These are phyloP conservation scores for Symphodus melops DNA, from an alignment of 2,113 vertebrate species.

Conservation along the genomic window DNA sequence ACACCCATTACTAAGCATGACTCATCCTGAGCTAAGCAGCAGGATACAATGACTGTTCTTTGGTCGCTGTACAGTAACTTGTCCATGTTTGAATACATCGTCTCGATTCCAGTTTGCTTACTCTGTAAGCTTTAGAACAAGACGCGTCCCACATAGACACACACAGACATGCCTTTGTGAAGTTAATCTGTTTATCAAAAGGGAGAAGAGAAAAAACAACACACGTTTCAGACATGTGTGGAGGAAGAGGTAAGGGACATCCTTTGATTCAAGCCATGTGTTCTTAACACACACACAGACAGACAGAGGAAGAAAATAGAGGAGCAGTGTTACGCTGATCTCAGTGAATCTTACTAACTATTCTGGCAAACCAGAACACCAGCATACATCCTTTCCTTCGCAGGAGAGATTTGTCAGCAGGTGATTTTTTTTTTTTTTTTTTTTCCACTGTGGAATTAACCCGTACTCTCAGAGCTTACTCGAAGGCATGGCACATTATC, in stretches of 20 bases:
- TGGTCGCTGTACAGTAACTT: slow-evolving; percentile 10
- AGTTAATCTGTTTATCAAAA: slow-evolving; percentile 49
- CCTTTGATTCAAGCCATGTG: not conserved
- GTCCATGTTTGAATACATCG: not conserved
- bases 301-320: slow-evolving; percentile 51
- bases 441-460: slow-evolving; percentile 63
- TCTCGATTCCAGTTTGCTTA: slow-evolving; percentile 8
- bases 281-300: slow-evolving; percentile 46
- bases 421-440: slow-evolving; percentile 55
- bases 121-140: slow-evolving; percentile 12
- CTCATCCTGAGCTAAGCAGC: slow-evolving; percentile 28
- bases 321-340: slow-evolving; percentile 69
- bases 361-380: slow-evolving; percentile 58
- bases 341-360: slow-evolving; percentile 62
- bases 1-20: slow-evolving; percentile 44
- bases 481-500: slow-evolving; percentile 71
- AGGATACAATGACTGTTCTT: slow-evolving; percentile 33
- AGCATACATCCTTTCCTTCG: slow-evolving; percentile 67
- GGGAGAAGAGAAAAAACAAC: slow-evolving; percentile 17
- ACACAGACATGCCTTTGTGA: slow-evolving; percentile 31
- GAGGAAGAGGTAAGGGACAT: slow-evolving; percentile 42
- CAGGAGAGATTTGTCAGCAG: slow-evolving; percentile 73
- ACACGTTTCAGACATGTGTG: slow-evolving; percentile 62
- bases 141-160: slow-evolving; percentile 12
- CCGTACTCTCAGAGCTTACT: slow-evolving; percentile 67